Percentiles rank a stretch among this genome's conserved stretches.
These are phyloP conservation scores for Drosophila fulvimacula DNA, from an alignment of 2,888 invertebrate genomes.

Conservation along the genomic window DNA sequence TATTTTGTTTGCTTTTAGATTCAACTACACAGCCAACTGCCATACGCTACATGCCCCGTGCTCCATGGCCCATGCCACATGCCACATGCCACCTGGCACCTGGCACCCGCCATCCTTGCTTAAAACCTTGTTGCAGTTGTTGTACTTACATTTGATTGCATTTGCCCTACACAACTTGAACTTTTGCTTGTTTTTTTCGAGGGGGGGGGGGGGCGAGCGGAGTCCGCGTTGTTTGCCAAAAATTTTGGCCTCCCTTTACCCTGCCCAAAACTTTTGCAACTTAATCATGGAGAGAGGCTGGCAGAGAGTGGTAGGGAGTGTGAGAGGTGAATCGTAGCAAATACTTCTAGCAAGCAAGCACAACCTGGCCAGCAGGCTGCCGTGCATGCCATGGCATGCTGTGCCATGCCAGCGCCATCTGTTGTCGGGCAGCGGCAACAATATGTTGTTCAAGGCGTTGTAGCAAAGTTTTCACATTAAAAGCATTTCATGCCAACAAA, in stretches of 20 bases:
- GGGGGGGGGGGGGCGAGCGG: slow-evolving; percentile 9
- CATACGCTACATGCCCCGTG: background rate
- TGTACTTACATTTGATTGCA: slow-evolving; percentile 72
- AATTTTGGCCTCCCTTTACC: slow-evolving; percentile 39
- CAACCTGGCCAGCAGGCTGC: slow-evolving; percentile 30
- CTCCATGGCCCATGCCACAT: background rate
- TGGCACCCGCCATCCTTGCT: slow-evolving; percentile 13
- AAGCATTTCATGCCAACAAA: slow-evolving; percentile 71
- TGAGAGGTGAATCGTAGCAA: background rate
- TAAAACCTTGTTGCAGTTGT: slow-evolving; percentile 57
- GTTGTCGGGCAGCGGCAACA: slow-evolving; percentile 38
- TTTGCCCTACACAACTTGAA: slow-evolving; percentile 61
- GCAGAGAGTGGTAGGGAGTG: background rate
- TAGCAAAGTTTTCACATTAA: slow-evolving; percentile 72
- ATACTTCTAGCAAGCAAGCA: background rate
- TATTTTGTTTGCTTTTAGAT: slow-evolving; percentile 68
- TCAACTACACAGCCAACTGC: slow-evolving; percentile 6
- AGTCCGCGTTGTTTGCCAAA: slow-evolving; percentile 49
- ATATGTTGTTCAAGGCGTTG: slow-evolving; percentile 35
- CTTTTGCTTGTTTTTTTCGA: slow-evolving; percentile 44
- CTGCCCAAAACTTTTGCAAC: slow-evolving; percentile 66
- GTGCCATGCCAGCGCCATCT: slow-evolving; percentile 58
- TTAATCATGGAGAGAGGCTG: slow-evolving; percentile 61
- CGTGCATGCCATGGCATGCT: slow-evolving; percentile 46
- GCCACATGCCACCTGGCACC: slow-evolving; percentile 30